phyloP scores from a whole-genome alignment of 2,113 vertebrate genomes.

The Podarcis raffonei region DNA sequence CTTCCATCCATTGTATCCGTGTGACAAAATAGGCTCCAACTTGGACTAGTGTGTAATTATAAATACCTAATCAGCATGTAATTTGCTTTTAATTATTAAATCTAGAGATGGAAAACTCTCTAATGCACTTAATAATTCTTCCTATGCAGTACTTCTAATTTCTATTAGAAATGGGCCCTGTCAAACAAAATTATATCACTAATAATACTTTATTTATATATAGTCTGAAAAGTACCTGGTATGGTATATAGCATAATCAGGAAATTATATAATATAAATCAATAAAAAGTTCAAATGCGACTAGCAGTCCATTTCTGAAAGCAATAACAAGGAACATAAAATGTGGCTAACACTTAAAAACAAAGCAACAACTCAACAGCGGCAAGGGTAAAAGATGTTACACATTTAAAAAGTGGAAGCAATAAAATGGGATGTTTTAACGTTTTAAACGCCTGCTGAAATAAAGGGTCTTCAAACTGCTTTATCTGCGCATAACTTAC shows the following conservation, averaged over 20 bases:
- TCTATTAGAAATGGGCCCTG: neutral
- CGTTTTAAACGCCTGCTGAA: too few species aligned
- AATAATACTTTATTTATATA: neutral
- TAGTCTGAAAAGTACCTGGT: neutral
- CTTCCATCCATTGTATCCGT: neutral
- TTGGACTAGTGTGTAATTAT: neutral
- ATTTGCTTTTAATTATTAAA: neutral
- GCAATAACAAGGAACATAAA: neutral
- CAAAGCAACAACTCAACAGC: neutral
- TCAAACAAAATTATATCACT: neutral
- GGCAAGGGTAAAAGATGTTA: neutral
- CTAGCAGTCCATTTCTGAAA: neutral
- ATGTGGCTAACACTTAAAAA: neutral
- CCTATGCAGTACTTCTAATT: neutral
- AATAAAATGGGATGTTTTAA: too few species aligned
- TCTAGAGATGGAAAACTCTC: neutral
- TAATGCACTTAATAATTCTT: neutral
- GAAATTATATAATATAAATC: neutral
- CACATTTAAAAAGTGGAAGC: neutral
- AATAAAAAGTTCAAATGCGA: neutral
- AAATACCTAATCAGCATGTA: neutral
- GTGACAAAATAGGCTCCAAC: neutral
- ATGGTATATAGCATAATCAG: neutral
- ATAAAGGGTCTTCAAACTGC: too few species aligned
- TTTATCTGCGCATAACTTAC: too few species aligned